These are phyloP conservation scores for Neoitamus cyanurus DNA, from an alignment of 2,888 invertebrate species.

Conservation along the genomic window DNA sequence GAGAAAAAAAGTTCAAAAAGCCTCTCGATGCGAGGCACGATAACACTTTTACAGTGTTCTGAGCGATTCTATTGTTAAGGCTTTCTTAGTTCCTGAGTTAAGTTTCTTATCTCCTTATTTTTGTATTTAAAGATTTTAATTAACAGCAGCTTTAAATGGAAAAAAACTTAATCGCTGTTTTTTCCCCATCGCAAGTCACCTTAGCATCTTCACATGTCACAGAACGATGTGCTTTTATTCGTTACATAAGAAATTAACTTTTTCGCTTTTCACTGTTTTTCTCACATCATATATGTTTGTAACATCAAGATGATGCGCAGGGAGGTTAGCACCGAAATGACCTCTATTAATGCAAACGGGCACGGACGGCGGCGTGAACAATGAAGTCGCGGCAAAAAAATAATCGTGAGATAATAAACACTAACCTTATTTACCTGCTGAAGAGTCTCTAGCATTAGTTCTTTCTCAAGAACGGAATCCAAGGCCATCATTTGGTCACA, in stretches of 20 bases:
- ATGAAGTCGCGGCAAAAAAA: not conserved
- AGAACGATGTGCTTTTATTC: not conserved
- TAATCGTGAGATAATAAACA: slow-evolving; percentile 44
- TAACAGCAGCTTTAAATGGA: not conserved
- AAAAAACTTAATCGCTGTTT: slow-evolving; percentile 7
- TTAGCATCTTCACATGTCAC: not conserved
- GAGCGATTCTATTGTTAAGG: not conserved
- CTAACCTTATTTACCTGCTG: slow-evolving; percentile 73
- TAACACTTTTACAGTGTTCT: not conserved
- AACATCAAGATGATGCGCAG: not conserved
- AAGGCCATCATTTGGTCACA: slow-evolving; percentile 81
- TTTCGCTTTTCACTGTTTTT: not conserved
- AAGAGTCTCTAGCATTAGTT: slow-evolving; percentile 77
- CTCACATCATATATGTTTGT: not conserved
- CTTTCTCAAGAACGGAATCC: slow-evolving; percentile 75
- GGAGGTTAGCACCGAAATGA: not conserved
- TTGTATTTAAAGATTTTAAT: not conserved
- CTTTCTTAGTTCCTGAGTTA: not conserved
- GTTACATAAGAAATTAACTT: not conserved
- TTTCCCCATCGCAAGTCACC: not conserved
- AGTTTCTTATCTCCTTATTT: not conserved
- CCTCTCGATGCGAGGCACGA: not conserved
- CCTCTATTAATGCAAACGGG: not conserved
- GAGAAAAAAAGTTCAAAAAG: not conserved
- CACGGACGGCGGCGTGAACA: not conserved